These are phyloP conservation scores for Naso thynnoides DNA, from an alignment of 2,797 vertebrate genomes.

Conservation along the genomic window DNA sequence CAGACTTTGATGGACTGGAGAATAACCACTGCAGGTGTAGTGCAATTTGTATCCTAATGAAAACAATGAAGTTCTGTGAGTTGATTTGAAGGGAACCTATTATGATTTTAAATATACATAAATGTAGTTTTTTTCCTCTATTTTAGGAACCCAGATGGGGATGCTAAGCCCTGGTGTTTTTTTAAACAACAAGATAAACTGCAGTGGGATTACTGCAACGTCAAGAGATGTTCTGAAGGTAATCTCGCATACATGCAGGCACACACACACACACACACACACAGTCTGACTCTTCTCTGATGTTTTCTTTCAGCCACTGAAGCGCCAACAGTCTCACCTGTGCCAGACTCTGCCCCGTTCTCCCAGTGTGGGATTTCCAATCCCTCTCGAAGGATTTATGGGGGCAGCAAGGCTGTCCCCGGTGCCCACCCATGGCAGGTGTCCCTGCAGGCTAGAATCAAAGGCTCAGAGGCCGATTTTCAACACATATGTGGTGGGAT, in stretches of 20 bases:
- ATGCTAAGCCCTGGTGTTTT: slow-evolving; percentile 81
- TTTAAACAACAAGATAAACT: slow-evolving; percentile 38
- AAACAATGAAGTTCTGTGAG: too few relatives aligned
- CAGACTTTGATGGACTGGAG: slow-evolving; percentile 57
- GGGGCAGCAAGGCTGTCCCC: slow-evolving; percentile 72
- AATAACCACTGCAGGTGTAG: slow-evolving; percentile 79
- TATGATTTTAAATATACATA: too few relatives aligned
- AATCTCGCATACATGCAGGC: too few relatives aligned
- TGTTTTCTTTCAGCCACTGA: background rate
- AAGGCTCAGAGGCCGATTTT: background rate
- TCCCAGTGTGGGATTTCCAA: slow-evolving; percentile 80
- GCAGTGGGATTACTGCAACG: slow-evolving; percentile 69
- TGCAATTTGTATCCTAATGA: too few relatives aligned
- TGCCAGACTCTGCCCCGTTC: slow-evolving; percentile 55
- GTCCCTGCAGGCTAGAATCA: slow-evolving; percentile 81
- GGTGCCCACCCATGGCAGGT: slow-evolving; percentile 92
- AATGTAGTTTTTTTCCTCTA: background rate
- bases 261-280: background rate
- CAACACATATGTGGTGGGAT: slow-evolving; percentile 87
- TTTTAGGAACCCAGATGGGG: slow-evolving; percentile 79
- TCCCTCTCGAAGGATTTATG: slow-evolving; percentile 81
- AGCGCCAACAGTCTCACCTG: slow-evolving; percentile 1
- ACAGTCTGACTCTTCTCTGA: background rate
- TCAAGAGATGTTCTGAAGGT: slow-evolving; percentile 62
- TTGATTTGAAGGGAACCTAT: too few relatives aligned